These are phyloP conservation scores for Phallusia fumigata DNA, from an alignment of 23 tunicate genomes.

Conservation along the genomic window DNA sequence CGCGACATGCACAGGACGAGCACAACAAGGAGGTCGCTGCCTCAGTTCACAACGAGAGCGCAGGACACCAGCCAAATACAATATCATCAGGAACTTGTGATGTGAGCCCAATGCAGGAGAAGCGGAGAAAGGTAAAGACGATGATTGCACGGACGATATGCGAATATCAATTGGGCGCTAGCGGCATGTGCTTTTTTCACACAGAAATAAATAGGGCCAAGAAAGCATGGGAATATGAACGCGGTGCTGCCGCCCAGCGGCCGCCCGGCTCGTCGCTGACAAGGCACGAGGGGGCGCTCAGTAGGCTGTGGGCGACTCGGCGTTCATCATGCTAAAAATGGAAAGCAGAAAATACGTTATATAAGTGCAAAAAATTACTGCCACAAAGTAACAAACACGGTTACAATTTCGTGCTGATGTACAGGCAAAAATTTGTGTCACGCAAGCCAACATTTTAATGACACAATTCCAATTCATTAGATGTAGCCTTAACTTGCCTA, in stretches of 20 bases:
- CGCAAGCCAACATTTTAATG: too few relatives aligned
- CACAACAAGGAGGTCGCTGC: background rate
- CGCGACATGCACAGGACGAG: background rate
- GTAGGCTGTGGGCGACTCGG: background rate
- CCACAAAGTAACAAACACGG: too few relatives aligned
- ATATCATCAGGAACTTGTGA: background rate
- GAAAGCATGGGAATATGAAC: background rate
- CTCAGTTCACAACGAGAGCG: constrained; percentile 4
- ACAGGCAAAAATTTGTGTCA: too few relatives aligned
- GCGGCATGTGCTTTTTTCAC: constrained; percentile 1
- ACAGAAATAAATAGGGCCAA: background rate
- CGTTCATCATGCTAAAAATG: constrained; percentile 4
- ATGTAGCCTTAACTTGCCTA: too few relatives aligned
- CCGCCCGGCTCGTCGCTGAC: background rate
- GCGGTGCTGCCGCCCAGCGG: background rate
- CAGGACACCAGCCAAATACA: constrained; percentile 10
- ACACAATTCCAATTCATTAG: too few relatives aligned
- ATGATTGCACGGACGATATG: constrained; percentile 6
- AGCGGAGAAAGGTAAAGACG: background rate
- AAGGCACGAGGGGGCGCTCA: background rate
- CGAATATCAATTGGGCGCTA: background rate
- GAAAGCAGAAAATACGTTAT: background rate
- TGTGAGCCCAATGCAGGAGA: background rate
- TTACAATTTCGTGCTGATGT: too few relatives aligned
- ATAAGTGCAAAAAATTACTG: too few relatives aligned